Percentiles rank a stretch among this genome's conserved stretches.
Conservation (phyloP, 1,140 invertebrate genomes). For the Meloidogyne chitwoodi region DNA sequence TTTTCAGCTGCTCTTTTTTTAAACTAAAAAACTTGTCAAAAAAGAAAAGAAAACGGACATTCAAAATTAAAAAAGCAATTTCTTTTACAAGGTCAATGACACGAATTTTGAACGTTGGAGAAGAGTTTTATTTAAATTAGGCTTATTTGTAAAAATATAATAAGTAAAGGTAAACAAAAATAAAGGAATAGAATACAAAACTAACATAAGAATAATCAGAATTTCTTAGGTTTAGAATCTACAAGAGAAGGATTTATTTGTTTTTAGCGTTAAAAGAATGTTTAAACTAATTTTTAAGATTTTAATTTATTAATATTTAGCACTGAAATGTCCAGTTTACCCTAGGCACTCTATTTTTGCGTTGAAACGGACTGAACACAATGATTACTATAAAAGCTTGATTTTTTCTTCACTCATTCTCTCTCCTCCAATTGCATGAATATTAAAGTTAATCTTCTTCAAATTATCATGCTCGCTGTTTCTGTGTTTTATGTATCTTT, state of each 20-base stretch:
- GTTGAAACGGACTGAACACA: background rate
- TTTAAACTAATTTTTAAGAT: no score
- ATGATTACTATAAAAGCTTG: background rate
- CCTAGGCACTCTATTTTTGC: background rate
- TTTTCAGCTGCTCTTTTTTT: background rate
- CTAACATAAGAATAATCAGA: no score
- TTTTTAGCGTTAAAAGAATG: no score
- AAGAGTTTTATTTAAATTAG: background rate
- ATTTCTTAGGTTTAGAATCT: no score
- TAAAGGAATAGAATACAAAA: no score
- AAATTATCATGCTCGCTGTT: background rate
- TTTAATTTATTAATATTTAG: background rate
- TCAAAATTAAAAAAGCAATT: background rate
- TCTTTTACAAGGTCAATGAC: background rate
- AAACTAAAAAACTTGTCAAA: background rate
- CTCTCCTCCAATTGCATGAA: background rate
- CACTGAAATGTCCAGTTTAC: background rate
- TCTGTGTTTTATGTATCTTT: background rate
- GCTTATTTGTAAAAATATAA: background rate
- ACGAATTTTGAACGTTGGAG: background rate
- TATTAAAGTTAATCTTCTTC: background rate
- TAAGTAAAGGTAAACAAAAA: no score
- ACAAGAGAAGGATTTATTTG: no score
- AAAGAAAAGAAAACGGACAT: background rate
- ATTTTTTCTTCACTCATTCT: background rate